These are phyloP conservation scores for Oreohelix idahoensis DNA, from an alignment of 1,140 invertebrate species.

Conservation along the genomic window DNA sequence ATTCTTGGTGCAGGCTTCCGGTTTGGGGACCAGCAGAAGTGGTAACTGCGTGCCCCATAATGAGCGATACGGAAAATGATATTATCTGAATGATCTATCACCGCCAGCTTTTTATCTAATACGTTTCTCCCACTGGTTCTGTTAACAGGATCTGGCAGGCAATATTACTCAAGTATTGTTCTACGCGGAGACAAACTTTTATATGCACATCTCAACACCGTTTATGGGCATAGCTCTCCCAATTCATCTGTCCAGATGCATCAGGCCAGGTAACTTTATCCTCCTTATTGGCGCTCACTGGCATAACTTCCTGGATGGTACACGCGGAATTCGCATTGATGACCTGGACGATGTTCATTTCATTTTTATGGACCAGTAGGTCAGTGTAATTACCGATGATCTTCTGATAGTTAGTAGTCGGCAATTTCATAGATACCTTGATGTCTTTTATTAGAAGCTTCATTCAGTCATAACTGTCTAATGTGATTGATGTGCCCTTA, in stretches of 20 bases:
- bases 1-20: no score
- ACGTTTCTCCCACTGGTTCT: not conserved
- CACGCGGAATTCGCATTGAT: not conserved
- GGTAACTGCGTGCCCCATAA: no score
- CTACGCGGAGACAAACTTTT: not conserved
- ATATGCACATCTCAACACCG: not conserved
- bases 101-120: no score
- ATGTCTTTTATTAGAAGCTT: no score
- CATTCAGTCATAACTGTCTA: no score
- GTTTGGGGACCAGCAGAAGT: no score
- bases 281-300: not conserved
- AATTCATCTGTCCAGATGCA: conserved; percentile 6
- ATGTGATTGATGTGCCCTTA: no score
- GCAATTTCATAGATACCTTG: no score
- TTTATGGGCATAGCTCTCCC: not conserved
- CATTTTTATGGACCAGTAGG: not conserved
- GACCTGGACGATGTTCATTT: not conserved
- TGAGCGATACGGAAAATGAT: no score
- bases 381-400: no score
- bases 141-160: not conserved
- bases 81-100: no score
- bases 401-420: no score
- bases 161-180: not conserved
- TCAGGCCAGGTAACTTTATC: conserved; percentile 6
- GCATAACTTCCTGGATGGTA: conserved; percentile 14